Base-by-base conservation (phyloP, 1,140 invertebrate species). In the Streblospio benedicti region DNA sequence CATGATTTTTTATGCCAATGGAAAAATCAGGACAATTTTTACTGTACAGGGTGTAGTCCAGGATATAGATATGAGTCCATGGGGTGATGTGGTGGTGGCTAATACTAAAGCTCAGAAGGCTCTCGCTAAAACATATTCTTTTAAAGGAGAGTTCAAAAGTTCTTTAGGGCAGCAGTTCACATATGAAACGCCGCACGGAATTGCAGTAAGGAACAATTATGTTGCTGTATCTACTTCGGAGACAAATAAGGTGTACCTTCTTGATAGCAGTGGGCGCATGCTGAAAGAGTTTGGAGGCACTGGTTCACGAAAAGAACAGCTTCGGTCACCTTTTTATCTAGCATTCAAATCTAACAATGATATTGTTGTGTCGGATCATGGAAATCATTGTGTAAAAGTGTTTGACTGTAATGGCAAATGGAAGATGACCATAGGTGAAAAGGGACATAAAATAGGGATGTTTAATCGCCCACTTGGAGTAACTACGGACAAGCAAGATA, bases 181-280 rank as follows among this genome's bases (percentile, higher is more conserved):
- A 4, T 72, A 65, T 65, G 72, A 72, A 35, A 65, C 67, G 25
- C 66, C 73, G 0, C 66, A 66, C 58, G 72, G 74, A 9, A 71
- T 76, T 32, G 65, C 67, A 12, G 41, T 66, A 9, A 63, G 60
- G 9, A 64, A 66, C 38, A 65, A 68, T 51, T 63, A 71, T 27
- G 63, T 68, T 6, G 64, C 66, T 27, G 57, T 76, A 16, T 68
- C 74, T 1, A 69, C 69, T 28, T 59, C 67, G 4, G 56, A 49
- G 32, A 47, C 41, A 4, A 16, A 28, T 20, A 3, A 18, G 5
- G 44, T 58, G 6, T 58, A 49, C 20, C 16, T 58, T 20, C 31
- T 58, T 16, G 31, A 30, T 6, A n/a, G 18, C 27, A 23, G 12
- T 4, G 38, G 38, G 14, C 47, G 32, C 16, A 14, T 62, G n/a